Percentiles rank a stretch among this genome's conserved stretches.
Evolutionary conservation across 2,113 vertebrate genomes (phyloP).

Genomic region (Chloroceryle aenea): DNA sequence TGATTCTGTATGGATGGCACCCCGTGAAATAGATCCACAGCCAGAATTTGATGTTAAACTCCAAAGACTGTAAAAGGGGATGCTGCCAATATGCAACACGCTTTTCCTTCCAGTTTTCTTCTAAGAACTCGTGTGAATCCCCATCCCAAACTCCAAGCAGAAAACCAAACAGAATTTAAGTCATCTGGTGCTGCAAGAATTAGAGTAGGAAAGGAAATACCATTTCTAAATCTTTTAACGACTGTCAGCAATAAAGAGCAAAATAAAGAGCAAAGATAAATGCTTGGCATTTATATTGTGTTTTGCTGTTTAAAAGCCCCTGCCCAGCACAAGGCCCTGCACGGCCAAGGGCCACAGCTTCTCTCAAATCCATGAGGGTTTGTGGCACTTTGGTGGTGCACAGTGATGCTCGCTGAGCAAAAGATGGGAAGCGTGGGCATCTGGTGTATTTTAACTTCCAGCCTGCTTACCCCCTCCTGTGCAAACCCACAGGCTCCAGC

Average conservation of each 20-base stretch:
- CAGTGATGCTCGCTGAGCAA: background rate
- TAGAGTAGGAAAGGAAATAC: background rate
- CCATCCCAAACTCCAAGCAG: background rate
- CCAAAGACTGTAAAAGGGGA: background rate
- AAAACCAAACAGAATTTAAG: background rate
- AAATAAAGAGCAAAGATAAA: background rate
- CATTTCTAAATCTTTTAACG: background rate
- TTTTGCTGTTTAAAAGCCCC: background rate
- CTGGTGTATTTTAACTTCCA: fast-evolving
- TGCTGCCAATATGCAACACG: background rate
- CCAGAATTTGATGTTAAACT: background rate
- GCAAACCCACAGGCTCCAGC: background rate
- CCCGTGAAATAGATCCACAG: background rate
- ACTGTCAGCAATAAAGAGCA: background rate
- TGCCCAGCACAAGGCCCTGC: background rate
- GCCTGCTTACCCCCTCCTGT: background rate
- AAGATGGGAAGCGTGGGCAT: background rate
- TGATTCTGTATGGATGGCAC: background rate
- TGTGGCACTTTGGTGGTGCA: background rate
- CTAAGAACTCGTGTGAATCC: background rate
- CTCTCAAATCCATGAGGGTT: background rate
- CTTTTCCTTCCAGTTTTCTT: background rate
- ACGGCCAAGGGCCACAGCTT: background rate
- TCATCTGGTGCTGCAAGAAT: background rate
- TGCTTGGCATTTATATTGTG: background rate